A percentile compares a stretch with the other conserved stretches of the same genome.
phyloP scores from a whole-genome alignment of 2,113 vertebrate species.

The Phycodurus eques region DNA sequence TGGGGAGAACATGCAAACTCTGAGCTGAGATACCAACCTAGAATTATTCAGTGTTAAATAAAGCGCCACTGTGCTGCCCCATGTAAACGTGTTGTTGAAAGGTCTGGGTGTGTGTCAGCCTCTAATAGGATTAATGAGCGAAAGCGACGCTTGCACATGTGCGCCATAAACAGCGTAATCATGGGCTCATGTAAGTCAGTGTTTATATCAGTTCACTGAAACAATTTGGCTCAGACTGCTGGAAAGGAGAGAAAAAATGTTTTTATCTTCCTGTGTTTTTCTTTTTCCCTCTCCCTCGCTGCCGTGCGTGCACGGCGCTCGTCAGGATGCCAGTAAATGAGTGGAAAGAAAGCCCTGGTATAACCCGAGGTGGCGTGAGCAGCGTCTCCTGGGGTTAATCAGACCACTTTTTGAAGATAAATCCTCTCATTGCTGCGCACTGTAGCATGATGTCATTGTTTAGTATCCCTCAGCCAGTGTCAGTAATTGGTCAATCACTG shows the following conservation, averaged over 20 bases:
- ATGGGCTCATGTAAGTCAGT: slow-evolving; percentile 63
- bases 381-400: slow-evolving; percentile 70
- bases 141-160: slow-evolving; percentile 57
- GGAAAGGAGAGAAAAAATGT: slow-evolving; percentile 39
- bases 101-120: slow-evolving; percentile 47
- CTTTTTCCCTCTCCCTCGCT: not conserved
- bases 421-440: slow-evolving; percentile 35
- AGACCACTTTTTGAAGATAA: slow-evolving; percentile 55
- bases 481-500: slow-evolving; percentile 52
- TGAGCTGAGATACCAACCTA: not conserved
- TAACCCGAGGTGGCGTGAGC: slow-evolving; percentile 32
- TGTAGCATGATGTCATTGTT: slow-evolving; percentile 68
- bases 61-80: slow-evolving; percentile 3
- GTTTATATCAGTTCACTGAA: slow-evolving; percentile 67
- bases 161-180: slow-evolving; percentile 72
- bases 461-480: slow-evolving; percentile 62
- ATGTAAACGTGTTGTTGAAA: slow-evolving; percentile 25
- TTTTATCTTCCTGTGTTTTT: slow-evolving; percentile 37
- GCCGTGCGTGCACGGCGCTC: slow-evolving; percentile 28
- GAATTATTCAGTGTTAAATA: not conserved
- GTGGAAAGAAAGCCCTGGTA: slow-evolving; percentile 24
- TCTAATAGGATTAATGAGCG: slow-evolving; percentile 74
- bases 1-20: not conserved
- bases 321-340: slow-evolving; percentile 33
- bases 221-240: slow-evolving; percentile 54